Conservation (phyloP, 2,113 vertebrate species). For the Perccottus glenii region DNA sequence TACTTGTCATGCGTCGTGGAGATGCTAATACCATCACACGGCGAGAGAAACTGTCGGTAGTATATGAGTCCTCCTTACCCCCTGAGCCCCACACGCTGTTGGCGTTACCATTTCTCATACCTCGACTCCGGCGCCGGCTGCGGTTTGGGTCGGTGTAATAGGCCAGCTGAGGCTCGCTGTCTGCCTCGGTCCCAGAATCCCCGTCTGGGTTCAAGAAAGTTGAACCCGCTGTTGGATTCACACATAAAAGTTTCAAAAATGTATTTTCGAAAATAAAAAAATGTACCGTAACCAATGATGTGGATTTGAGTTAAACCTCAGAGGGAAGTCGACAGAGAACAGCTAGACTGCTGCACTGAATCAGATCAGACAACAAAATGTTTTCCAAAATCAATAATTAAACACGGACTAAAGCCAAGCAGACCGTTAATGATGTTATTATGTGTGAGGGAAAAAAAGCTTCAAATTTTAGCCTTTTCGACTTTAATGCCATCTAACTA, state of each 20-base stretch:
- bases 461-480: neutral
- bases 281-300: constrained; percentile 10
- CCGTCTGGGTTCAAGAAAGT: constrained; percentile 97
- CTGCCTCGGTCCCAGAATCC: constrained; percentile 93
- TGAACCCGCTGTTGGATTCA: constrained; percentile 88
- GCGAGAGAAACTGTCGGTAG: constrained; percentile 55
- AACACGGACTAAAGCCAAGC: constrained; percentile 7
- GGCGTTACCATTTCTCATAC: constrained; percentile 84
- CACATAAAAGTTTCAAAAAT: constrained; percentile 50
- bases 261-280: constrained; percentile 30
- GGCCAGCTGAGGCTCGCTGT: constrained; percentile 97
- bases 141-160: constrained; percentile 98
- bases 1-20: constrained; percentile 65
- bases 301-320: constrained; percentile 7
- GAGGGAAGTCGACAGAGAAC: neutral
- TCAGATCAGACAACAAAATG: constrained; percentile 2
- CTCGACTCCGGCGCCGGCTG: constrained; percentile 93
- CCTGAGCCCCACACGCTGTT: constrained; percentile 84
- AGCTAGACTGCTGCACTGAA: neutral
- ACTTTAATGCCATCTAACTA: too few species aligned
- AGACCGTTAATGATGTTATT: neutral
- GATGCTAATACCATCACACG: constrained; percentile 48
- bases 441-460: neutral
- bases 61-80: constrained; percentile 79
- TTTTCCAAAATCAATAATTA: constrained; percentile 16